Evolutionary conservation across 2,113 vertebrate genomes (phyloP), one percentile per base, ranked within the genome.

Genomic region (Chaetorhynchus papuensis): DNA sequence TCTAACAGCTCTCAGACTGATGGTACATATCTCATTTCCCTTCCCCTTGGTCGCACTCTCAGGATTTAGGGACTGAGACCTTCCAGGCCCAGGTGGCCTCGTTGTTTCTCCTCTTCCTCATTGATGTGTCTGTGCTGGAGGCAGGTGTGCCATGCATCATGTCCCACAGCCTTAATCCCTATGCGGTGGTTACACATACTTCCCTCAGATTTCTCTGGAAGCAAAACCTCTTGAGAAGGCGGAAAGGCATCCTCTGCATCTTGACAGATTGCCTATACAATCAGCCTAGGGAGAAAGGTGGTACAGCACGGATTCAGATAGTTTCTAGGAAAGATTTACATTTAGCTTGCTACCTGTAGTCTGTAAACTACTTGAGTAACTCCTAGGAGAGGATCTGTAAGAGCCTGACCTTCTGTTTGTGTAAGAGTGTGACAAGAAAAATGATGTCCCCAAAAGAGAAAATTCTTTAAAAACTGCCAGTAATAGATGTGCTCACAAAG

Each of bases 151-250:
- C 85, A 35, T 81, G 37, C 41, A 31, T 45, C 1, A 0, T 28
- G 27, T 35, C 22, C 64, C 30, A 23, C 5, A 70, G 33, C 10
- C 39, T 63, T 27, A 26, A 30, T 50, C 30, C 13, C 10, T 20
- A 18, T 0, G 0, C 61, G 42, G 13, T 1, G 0, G 4, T 69
- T 60, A 44, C 6, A n/a, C 6, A 7, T 1, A 13, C 52, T 54
- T 70, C 54, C 30, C 45, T 52, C 31, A 10, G 20, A 66, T 89
- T 84, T 59, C 24, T 63, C 45, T 75, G 39, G 54, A 87, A 89
- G 7, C 8, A 81, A 81, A 74, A 45, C 9, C 7, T 3, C 0
- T 13, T 66, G 39, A 27, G 9, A 26, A 87, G 33, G 30, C 41
- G 75, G 24, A 63, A 89, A 37, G 12, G 5, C 26, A 41, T 15